Percentiles rank a stretch among this genome's conserved stretches.
These are phyloP conservation scores for Tachystola acroxantha DNA, from an alignment of 2,888 invertebrate species.

Conservation along the genomic window DNA sequence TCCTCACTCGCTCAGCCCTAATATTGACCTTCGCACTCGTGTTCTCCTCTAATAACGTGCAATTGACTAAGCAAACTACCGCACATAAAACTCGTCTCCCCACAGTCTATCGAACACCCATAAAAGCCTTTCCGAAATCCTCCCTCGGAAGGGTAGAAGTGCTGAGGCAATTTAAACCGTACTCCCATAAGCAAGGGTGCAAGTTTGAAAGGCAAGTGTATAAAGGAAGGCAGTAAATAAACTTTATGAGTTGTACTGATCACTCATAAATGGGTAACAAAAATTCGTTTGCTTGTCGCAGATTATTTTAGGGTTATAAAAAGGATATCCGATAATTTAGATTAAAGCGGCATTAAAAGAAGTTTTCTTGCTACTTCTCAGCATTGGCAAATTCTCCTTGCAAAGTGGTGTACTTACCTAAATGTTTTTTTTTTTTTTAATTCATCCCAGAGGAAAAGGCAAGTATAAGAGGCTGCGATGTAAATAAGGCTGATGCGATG, in stretches of 20 bases:
- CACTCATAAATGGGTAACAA: constrained; percentile 3
- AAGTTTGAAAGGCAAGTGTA: not conserved
- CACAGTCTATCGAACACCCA: constrained; percentile 5
- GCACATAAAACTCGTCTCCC: constrained; percentile 1
- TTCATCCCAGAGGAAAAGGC: too few relatives aligned
- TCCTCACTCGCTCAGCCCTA: too few relatives aligned
- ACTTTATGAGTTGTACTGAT: constrained; percentile 7
- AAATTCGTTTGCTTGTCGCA: not conserved
- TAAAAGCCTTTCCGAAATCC: constrained; percentile 1
- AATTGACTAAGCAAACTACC: constrained; percentile 2
- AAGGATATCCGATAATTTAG: too few relatives aligned
- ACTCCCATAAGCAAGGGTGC: not conserved
- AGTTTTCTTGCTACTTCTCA: too few relatives aligned
- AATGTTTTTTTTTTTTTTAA: too few relatives aligned
- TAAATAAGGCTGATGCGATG: too few relatives aligned
- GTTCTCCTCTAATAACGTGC: not conserved
- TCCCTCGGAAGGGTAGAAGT: not conserved
- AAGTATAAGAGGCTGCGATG: too few relatives aligned
- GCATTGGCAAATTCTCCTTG: too few relatives aligned
- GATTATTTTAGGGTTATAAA: not conserved
- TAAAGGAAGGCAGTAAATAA: constrained; percentile 4
- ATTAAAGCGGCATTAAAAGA: too few relatives aligned
- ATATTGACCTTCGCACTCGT: too few relatives aligned
- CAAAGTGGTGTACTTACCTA: too few relatives aligned
- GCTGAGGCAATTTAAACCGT: not conserved